A percentile compares a stretch with the other conserved stretches of the same genome.
phyloP scores from a whole-genome alignment of 2,888 invertebrate species.

The Gibbula magus region DNA sequence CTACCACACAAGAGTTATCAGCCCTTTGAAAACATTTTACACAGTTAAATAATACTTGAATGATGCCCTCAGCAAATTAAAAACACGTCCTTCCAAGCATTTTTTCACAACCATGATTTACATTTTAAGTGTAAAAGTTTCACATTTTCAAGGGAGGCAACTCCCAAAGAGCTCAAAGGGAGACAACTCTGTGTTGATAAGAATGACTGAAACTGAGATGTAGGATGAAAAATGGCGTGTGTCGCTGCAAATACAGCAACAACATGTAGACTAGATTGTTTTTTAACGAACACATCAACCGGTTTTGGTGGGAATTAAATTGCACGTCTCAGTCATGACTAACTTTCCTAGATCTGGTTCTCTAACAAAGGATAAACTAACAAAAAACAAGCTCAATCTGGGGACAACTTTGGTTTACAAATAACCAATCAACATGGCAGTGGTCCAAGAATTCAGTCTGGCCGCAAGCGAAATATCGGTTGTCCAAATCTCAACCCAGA shows the following conservation, averaged over 20 bases:
- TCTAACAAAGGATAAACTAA: conserved; percentile 7
- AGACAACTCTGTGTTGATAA: neutral
- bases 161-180: neutral
- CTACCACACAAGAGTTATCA: neutral
- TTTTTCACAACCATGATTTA: too few relatives aligned
- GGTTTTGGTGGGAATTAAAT: conserved; percentile 17
- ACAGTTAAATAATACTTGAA: too few relatives aligned
- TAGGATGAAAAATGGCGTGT: neutral
- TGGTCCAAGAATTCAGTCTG: neutral
- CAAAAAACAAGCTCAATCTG: neutral
- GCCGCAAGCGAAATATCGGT: neutral
- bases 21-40: neutral
- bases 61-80: too few relatives aligned
- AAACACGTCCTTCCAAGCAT: too few relatives aligned
- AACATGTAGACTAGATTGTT: conserved; percentile 10
- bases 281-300: conserved; percentile 21
- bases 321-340: conserved; percentile 13
- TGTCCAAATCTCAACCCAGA: conserved; percentile 1
- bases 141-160: neutral
- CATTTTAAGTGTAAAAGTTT: too few relatives aligned
- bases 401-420: neutral
- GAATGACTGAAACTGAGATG: conserved; percentile 20
- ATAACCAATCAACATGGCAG: conserved; percentile 1
- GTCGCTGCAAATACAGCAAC: neutral
- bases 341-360: neutral